These are phyloP conservation scores for Chloroclystis v-ata DNA, from an alignment of 2,888 invertebrate genomes.

Conservation along the genomic window DNA sequence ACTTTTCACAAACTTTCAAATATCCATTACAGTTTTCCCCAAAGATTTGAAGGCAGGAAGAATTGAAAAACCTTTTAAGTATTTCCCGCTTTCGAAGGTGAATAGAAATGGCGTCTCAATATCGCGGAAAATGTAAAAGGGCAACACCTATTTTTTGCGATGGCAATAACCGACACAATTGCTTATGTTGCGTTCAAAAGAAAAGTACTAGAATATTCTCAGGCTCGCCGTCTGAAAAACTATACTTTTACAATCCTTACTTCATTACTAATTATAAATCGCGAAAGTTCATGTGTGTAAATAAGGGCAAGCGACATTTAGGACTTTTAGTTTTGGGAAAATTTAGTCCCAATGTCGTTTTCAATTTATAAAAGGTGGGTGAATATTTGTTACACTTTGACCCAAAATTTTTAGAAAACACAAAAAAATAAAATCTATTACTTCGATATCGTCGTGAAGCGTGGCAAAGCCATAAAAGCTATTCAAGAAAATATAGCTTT, in stretches of 20 bases:
- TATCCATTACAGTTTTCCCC: conserved; percentile 17
- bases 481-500: too few relatives aligned
- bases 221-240: neutral
- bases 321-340: too few relatives aligned
- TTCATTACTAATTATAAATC: neutral
- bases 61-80: conserved; percentile 25
- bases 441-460: too few relatives aligned
- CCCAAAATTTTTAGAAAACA: too few relatives aligned
- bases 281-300: too few relatives aligned
- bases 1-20: neutral
- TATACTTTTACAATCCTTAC: neutral
- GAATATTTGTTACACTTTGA: too few relatives aligned
- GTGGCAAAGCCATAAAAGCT: too few relatives aligned
- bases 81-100: conserved; percentile 30
- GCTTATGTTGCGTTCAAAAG: conserved; percentile 61
- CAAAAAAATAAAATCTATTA: too few relatives aligned
- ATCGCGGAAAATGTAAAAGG: conserved; percentile 35
- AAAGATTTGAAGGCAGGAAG: conserved; percentile 20
- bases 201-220: conserved; percentile 35
- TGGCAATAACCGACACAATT: conserved; percentile 61
- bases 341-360: too few relatives aligned
- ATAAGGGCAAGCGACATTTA: too few relatives aligned
- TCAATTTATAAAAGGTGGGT: too few relatives aligned
- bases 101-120: conserved; percentile 41
- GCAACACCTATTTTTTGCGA: conserved; percentile 50